Evolutionary conservation across 2,113 vertebrate species (phyloP).

Genomic region (Nothoprocta pentlandii): DNA sequence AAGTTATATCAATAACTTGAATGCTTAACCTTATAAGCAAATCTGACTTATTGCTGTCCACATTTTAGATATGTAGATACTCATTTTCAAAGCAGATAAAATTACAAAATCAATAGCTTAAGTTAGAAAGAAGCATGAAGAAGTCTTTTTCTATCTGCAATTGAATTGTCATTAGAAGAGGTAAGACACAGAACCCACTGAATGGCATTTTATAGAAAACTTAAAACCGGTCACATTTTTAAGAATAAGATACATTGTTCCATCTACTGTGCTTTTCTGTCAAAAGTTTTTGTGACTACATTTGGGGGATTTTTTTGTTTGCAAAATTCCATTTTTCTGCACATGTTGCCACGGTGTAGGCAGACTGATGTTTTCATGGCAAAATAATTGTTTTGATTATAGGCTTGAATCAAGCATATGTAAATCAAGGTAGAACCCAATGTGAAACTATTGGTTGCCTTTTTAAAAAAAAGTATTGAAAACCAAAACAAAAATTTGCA

Average conservation of each 20-base stretch:
- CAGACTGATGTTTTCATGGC: constrained; percentile 18
- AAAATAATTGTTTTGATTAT: constrained; percentile 60
- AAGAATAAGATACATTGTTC: constrained; percentile 1
- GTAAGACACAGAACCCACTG: background rate
- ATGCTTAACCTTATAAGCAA: background rate
- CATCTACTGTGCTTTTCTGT: background rate
- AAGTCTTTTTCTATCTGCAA: constrained; percentile 2
- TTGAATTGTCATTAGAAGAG: background rate
- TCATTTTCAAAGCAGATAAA: constrained; percentile 8
- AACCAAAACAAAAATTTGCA: background rate
- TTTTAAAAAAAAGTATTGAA: background rate
- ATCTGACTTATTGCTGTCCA: background rate
- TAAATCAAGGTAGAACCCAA: constrained; percentile 18
- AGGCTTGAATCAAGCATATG: constrained; percentile 42
- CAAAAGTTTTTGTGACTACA: background rate
- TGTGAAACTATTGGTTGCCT: constrained; percentile 7
- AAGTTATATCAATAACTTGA: background rate
- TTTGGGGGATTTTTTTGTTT: background rate
- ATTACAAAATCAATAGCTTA: constrained; percentile 2
- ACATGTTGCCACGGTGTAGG: background rate
- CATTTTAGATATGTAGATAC: background rate
- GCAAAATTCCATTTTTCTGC: constrained; percentile 13
- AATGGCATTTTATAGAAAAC: background rate
- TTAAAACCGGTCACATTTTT: background rate
- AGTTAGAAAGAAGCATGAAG: background rate